Percentiles rank a stretch among this genome's conserved stretches.
These are phyloP conservation scores for Euschistus heros DNA, from an alignment of 1,140 invertebrate species.

Conservation along the genomic window DNA sequence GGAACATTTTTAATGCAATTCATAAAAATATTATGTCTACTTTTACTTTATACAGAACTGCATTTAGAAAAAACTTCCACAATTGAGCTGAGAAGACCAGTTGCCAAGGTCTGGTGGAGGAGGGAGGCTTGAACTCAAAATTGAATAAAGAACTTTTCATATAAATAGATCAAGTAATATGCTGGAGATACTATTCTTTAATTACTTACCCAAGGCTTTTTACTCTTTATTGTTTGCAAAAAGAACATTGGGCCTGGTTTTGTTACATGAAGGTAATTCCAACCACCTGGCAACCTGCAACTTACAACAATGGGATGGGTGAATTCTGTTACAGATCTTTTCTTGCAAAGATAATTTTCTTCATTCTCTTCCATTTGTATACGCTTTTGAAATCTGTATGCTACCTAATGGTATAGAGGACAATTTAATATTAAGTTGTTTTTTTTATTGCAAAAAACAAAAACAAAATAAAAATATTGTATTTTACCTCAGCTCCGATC, in stretches of 20 bases:
- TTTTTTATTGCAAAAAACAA: neutral
- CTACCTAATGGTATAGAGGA: neutral
- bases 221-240: neutral
- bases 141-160: too few species aligned
- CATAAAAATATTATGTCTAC: too few species aligned
- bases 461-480: neutral
- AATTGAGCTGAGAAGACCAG: too few species aligned
- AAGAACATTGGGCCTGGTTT: slow-evolving; percentile 31
- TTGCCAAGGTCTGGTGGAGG: too few species aligned
- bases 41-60: too few species aligned
- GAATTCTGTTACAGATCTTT: slow-evolving; percentile 24
- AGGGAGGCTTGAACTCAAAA: too few species aligned
- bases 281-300: slow-evolving; percentile 34
- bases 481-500: slow-evolving; percentile 41
- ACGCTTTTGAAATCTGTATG: slow-evolving; percentile 14
- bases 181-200: neutral
- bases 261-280: slow-evolving; percentile 34
- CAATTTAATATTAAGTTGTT: neutral
- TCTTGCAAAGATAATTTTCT: slow-evolving; percentile 25
- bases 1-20: too few species aligned
- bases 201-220: too few species aligned
- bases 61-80: too few species aligned
- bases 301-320: slow-evolving; percentile 29
- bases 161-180: too few species aligned
- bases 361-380: slow-evolving; percentile 2